phyloP scores from a whole-genome alignment of 2,888 invertebrate species.

The Lasioglossum calceatum region DNA sequence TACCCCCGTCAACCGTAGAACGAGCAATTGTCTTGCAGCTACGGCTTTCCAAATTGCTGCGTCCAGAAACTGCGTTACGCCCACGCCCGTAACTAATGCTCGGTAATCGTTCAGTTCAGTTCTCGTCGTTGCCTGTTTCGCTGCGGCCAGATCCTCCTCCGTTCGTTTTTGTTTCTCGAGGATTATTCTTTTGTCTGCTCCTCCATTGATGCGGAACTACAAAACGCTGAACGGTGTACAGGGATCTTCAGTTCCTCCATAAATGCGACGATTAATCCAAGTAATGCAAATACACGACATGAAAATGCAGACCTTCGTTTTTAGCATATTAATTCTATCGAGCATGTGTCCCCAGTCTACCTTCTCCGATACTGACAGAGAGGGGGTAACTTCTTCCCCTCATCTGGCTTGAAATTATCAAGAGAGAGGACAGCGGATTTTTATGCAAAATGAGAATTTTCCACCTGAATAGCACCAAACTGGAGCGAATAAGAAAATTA shows the following conservation, averaged over 20 bases:
- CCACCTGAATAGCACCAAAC: too few species aligned
- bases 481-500: too few species aligned
- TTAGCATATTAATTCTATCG: too few species aligned
- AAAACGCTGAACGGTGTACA: not conserved
- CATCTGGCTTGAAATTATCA: too few species aligned
- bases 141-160: conserved; percentile 20
- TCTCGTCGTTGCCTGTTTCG: conserved; percentile 51
- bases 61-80: conserved; percentile 51
- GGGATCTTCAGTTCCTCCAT: not conserved
- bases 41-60: conserved; percentile 62
- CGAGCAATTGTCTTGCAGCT: conserved; percentile 65
- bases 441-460: too few species aligned
- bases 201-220: not conserved
- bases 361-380: too few species aligned
- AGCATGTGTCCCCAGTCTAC: too few species aligned
- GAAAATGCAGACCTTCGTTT: too few species aligned
- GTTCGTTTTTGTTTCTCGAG: not conserved
- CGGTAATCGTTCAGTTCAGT: conserved; percentile 60
- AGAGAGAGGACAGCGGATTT: too few species aligned
- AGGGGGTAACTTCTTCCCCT: too few species aligned
- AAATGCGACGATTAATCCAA: not conserved
- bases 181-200: not conserved
- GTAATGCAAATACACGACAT: too few species aligned
- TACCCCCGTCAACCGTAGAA: conserved; percentile 49
- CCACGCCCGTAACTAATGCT: conserved; percentile 56